Evolutionary conservation across 2,113 vertebrate species (phyloP), one percentile per base, ranked within the genome.

Genomic region (Halichoeres trimaculatus): DNA sequence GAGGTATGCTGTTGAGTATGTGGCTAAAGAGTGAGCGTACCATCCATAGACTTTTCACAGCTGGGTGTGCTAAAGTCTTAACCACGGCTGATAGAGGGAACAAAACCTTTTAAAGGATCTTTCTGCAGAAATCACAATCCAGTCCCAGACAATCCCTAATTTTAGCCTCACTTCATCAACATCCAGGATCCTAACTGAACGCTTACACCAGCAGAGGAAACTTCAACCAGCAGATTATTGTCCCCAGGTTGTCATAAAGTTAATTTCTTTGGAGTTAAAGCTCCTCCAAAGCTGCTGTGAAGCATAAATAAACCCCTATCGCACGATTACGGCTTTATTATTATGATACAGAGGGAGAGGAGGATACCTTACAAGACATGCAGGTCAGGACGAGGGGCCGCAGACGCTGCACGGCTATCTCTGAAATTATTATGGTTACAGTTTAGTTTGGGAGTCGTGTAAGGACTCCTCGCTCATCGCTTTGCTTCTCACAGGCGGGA

Each of bases 1-100:
- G 82, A 22, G 80, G 88, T 56, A 57, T 85, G 54, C 70, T 54
- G 77, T 81, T 85, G 59, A 89, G 77, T 70, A 85, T 80, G 84
- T 86, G 87, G 63, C 81, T 85, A 59, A 73, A 85, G 68, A 83
- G 76, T 65, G 81, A 84, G 62, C 16, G 24, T 66, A 88, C 36
- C 85, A 88, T 87, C 85, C 85, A 84, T 81, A 78, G 70, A 72
- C 68, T 30, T 48, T 71, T 43, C 41, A 43, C 41, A 14, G 41
- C 41, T 43, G 14, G 41, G 41, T 43, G 16, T 5, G 41, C 41
- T 43, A 43, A 58, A 57, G 54, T 70, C 23, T 17, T 36, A 51
- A 70, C 36, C 61, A n/a, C 36, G 47, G 12, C 17, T 22, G 53
- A 35, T 0, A 23, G 22, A 35, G 11, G 11, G 16, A 43, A 68